These are phyloP conservation scores for Eira barbara DNA, from an alignment of 2,113 vertebrate genomes.

Conservation along the genomic window DNA sequence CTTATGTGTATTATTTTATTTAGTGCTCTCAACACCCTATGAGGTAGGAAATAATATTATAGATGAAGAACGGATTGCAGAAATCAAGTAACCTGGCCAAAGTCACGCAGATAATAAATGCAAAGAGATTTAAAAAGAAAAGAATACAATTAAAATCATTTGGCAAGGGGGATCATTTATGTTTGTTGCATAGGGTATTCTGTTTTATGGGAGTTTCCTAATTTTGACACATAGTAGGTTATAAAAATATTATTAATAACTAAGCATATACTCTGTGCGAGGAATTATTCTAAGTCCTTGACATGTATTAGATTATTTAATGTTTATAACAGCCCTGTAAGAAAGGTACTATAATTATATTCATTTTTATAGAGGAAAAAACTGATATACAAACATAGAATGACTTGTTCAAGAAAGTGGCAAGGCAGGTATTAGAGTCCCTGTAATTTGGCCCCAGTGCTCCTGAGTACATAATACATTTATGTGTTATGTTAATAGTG, in stretches of 20 bases:
- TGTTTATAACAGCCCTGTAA: neutral
- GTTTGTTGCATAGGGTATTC: neutral
- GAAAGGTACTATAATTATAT: neutral
- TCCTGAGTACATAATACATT: neutral
- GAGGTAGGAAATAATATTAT: neutral
- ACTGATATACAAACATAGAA: neutral
- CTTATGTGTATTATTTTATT: neutral
- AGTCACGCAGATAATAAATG: neutral
- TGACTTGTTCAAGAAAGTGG: neutral
- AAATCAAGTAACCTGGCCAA: neutral
- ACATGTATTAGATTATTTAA: neutral
- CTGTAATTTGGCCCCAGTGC: neutral
- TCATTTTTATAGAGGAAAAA: neutral
- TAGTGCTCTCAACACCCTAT: neutral
- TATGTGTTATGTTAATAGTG: neutral
- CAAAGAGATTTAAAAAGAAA: neutral
- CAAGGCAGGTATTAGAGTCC: neutral
- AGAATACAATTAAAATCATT: neutral
- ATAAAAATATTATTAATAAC: neutral
- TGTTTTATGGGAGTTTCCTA: slow-evolving; percentile 2
- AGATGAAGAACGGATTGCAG: neutral
- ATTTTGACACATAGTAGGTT: neutral
- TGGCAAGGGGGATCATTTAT: neutral
- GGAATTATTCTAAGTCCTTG: neutral
- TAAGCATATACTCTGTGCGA: neutral